Conservation (phyloP, 2,888 invertebrate species). For the Nudaria mundana region DNA sequence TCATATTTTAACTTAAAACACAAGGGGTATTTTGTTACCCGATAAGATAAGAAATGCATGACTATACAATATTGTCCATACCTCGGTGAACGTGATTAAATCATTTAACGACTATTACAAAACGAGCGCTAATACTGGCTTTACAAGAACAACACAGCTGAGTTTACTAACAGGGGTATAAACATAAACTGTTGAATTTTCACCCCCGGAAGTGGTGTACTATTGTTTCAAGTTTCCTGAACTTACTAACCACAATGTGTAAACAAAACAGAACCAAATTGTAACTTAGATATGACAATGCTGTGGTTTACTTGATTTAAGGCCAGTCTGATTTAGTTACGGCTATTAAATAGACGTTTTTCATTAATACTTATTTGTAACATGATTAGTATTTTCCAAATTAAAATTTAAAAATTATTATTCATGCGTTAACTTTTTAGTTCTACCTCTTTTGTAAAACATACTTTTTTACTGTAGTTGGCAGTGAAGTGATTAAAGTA, state of each 20-base stretch:
- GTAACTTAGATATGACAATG: slow-evolving; percentile 14
- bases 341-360: slow-evolving; percentile 21
- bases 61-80: background rate
- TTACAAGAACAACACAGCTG: background rate
- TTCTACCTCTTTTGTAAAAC: background rate
- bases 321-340: slow-evolving; percentile 18
- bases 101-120: background rate
- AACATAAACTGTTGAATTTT: slow-evolving; percentile 23
- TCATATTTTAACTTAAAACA: too few species aligned
- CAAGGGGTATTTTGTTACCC: too few species aligned
- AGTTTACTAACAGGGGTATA: slow-evolving; percentile 22
- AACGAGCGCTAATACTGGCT: background rate
- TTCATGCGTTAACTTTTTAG: too few species aligned
- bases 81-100: background rate
- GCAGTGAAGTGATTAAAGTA: slow-evolving; percentile 16
- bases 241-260: slow-evolving; percentile 12
- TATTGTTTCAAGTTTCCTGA: slow-evolving; percentile 30
- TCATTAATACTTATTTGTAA: background rate
- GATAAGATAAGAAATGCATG: too few species aligned
- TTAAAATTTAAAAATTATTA: too few species aligned
- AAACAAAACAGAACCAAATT: slow-evolving; percentile 20
- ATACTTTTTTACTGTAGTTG: background rate
- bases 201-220: slow-evolving; percentile 20
- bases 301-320: slow-evolving; percentile 13
- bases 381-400: too few species aligned